Conservation (phyloP, 2,888 invertebrate species). For the Calameuta filiformis region DNA sequence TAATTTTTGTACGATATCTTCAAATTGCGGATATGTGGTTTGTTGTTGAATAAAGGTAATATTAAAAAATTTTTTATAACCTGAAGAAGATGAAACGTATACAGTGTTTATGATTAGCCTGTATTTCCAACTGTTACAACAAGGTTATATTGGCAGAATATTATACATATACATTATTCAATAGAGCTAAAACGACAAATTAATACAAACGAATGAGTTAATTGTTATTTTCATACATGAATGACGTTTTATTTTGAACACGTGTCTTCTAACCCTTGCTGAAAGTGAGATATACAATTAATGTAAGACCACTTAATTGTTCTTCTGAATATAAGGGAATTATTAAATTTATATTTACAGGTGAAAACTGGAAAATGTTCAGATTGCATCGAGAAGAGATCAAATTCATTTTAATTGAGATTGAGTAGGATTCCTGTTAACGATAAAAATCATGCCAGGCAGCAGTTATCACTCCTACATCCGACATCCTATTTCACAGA, state of each 20-base stretch:
- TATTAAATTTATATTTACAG: neutral
- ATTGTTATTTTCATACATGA: neutral
- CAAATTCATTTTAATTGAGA: too few species aligned
- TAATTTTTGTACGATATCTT: neutral
- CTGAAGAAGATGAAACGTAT: neutral
- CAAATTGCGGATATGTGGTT: neutral
- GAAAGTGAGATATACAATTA: neutral
- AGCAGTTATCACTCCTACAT: too few species aligned
- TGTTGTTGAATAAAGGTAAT: neutral
- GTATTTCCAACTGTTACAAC: neutral
- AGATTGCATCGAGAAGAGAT: too few species aligned
- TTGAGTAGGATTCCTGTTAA: too few species aligned
- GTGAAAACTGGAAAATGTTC: neutral
- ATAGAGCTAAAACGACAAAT: neutral
- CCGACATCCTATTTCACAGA: too few species aligned
- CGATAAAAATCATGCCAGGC: too few species aligned
- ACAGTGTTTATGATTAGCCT: neutral
- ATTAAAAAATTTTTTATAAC: neutral
- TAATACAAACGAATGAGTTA: neutral
- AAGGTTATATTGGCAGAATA: neutral
- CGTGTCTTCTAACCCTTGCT: neutral
- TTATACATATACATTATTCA: neutral
- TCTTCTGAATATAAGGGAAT: neutral
- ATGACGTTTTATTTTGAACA: neutral
- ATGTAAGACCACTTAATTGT: neutral